Conservation (phyloP, 2,888 invertebrate genomes). For the Sinodicranocentrus sp. region DNA sequence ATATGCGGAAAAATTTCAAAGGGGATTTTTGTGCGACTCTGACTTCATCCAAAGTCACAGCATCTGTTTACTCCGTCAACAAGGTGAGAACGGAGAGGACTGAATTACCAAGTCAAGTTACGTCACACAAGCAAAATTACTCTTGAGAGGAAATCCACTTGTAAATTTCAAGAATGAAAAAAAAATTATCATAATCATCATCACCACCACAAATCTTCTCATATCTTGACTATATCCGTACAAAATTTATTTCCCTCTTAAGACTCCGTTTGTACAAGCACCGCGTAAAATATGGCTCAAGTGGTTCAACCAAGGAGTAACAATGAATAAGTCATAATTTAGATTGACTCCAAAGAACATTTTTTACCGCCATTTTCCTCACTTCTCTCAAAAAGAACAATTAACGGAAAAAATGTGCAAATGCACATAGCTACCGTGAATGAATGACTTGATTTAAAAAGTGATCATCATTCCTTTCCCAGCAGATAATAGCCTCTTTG, state of each 20-base stretch:
- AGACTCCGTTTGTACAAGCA: too few relatives aligned
- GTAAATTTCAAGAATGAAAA: background rate
- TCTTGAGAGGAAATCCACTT: constrained; percentile 20
- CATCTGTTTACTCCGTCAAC: too few relatives aligned
- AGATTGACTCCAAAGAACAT: constrained; percentile 4
- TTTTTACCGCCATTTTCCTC: constrained; percentile 43
- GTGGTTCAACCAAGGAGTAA: constrained; percentile 28
- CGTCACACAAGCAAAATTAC: constrained; percentile 3
- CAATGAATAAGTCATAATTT: constrained; percentile 42
- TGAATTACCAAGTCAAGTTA: constrained; percentile 17
- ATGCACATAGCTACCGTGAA: background rate
- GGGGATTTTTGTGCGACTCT: constrained; percentile 18
- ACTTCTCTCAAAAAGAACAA: constrained; percentile 11
- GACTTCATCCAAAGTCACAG: constrained; percentile 8
- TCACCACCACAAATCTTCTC: background rate
- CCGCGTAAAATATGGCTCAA: background rate
- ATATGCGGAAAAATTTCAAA: constrained; percentile 6
- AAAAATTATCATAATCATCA: constrained; percentile 5
- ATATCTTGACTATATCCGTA: too few relatives aligned
- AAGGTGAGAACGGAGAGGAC: constrained; percentile 8
- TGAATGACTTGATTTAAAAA: too few relatives aligned
- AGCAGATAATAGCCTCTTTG: background rate
- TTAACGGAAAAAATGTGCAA: constrained; percentile 28
- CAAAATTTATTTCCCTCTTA: too few relatives aligned
- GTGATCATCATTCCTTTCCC: constrained; percentile 10